Conservation (phyloP, 2,888 invertebrate species). For the Petrophora chlorosata region DNA sequence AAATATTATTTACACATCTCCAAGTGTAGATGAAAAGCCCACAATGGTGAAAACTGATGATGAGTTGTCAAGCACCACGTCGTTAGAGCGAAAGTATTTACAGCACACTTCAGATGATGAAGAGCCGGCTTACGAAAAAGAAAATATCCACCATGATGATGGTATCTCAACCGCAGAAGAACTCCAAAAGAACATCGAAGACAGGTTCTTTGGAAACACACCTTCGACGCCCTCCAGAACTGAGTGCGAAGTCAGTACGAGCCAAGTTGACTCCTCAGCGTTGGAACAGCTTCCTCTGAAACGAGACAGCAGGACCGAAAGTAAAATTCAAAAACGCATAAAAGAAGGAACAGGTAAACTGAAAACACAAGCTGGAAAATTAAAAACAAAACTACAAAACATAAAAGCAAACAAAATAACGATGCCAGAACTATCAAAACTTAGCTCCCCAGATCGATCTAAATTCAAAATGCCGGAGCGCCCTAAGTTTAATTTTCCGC, state of each 20-base stretch:
- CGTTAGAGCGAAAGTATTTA: conserved; percentile 74
- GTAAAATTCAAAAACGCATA: conserved; percentile 86
- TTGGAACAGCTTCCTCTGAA: conserved; percentile 86
- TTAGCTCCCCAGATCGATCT: conserved; percentile 83
- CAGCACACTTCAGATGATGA: conserved; percentile 80
- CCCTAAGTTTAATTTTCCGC: conserved; percentile 82
- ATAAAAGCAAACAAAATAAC: conserved; percentile 83
- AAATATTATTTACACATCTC: conserved; percentile 67
- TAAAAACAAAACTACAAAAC: conserved; percentile 86
- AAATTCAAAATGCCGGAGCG: conserved; percentile 78
- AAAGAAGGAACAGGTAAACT: conserved; percentile 88
- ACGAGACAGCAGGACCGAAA: conserved; percentile 81
- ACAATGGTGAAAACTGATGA: conserved; percentile 72
- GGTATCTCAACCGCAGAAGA: conserved; percentile 75
- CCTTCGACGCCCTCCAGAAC: conserved; percentile 85
- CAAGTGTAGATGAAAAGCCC: conserved; percentile 66
- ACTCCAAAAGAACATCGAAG: conserved; percentile 86
- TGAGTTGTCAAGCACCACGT: conserved; percentile 79
- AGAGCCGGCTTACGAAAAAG: conserved; percentile 65
- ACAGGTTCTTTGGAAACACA: conserved; percentile 84
- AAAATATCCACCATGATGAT: conserved; percentile 53
- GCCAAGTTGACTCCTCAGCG: conserved; percentile 87
- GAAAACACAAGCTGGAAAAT: conserved; percentile 87
- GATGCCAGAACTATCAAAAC: conserved; percentile 83
- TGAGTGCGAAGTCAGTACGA: conserved; percentile 86